These are phyloP conservation scores for Diabrotica undecimpunctata DNA, from an alignment of 1,140 invertebrate species.

Conservation along the genomic window DNA sequence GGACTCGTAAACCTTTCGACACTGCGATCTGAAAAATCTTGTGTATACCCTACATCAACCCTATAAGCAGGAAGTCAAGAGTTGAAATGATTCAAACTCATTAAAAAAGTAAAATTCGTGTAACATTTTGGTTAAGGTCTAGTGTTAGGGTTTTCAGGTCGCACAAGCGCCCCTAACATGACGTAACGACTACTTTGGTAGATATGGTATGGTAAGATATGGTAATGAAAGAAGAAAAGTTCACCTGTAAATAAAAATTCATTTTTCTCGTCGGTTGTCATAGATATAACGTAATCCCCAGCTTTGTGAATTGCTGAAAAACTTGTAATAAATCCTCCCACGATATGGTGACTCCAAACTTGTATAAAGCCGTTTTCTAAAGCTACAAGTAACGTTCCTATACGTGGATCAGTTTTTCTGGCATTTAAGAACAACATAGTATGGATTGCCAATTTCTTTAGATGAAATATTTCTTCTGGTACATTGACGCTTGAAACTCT, in stretches of 20 bases:
- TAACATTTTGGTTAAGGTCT: too few species aligned
- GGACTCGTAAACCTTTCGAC: too few species aligned
- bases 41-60: too few species aligned
- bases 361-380: conserved; percentile 66
- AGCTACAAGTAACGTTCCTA: conserved; percentile 60
- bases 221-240: background rate
- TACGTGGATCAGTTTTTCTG: conserved; percentile 35
- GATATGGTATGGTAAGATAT: too few species aligned
- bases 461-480: conserved; percentile 36
- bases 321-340: conserved; percentile 58
- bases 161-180: too few species aligned
- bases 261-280: conserved; percentile 62
- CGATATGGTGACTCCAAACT: conserved; percentile 69
- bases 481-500: conserved; percentile 31
- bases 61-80: too few species aligned
- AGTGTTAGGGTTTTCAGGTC: too few species aligned
- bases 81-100: too few species aligned
- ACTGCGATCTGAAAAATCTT: too few species aligned
- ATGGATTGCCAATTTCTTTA: conserved; percentile 37
- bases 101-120: too few species aligned
- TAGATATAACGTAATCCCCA: conserved; percentile 62
- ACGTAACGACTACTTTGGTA: too few species aligned
- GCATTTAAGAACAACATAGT: conserved; percentile 40
- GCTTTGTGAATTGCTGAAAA: conserved; percentile 62
- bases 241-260: conserved; percentile 63